Evolutionary conservation across 2,113 vertebrate genomes (phyloP).

Genomic region (Syrmaticus mikado): DNA sequence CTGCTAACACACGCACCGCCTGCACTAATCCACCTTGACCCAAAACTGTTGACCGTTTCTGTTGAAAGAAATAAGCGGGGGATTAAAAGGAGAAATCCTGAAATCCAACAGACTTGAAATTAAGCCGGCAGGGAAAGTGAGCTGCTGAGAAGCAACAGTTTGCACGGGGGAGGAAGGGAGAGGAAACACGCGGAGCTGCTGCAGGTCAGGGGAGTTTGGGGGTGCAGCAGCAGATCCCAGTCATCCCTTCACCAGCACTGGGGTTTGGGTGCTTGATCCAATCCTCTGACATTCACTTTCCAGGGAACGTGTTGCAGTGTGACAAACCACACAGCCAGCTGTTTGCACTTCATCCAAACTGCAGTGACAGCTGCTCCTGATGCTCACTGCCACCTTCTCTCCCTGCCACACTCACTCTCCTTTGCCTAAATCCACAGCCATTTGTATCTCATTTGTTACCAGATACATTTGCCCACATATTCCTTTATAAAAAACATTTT

Average conservation of each 20-base stretch:
- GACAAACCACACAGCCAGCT: not conserved
- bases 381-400: not conserved
- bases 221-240: not conserved
- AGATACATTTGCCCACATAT: not conserved
- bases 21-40: not conserved
- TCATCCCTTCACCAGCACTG: fast-evolving
- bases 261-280: not conserved
- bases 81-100: conserved; percentile 46
- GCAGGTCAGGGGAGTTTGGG: fast-evolving
- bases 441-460: not conserved
- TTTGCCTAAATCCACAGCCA: not conserved
- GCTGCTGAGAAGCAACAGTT: conserved; percentile 15
- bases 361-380: not conserved
- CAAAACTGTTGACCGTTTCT: not conserved
- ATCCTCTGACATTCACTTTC: not conserved
- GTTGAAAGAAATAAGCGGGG: conserved; percentile 32
- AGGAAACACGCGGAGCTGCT: not conserved
- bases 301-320: fast-evolving
- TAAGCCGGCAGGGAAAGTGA: not conserved
- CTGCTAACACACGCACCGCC: not conserved
- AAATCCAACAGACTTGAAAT: conserved; percentile 39
- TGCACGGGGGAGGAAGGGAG: not conserved
- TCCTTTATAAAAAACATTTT: not conserved
- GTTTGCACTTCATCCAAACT: not conserved
- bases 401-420: not conserved